These are phyloP conservation scores for Elysia chlorotica DNA, from an alignment of 1,140 invertebrate species.

Conservation along the genomic window DNA sequence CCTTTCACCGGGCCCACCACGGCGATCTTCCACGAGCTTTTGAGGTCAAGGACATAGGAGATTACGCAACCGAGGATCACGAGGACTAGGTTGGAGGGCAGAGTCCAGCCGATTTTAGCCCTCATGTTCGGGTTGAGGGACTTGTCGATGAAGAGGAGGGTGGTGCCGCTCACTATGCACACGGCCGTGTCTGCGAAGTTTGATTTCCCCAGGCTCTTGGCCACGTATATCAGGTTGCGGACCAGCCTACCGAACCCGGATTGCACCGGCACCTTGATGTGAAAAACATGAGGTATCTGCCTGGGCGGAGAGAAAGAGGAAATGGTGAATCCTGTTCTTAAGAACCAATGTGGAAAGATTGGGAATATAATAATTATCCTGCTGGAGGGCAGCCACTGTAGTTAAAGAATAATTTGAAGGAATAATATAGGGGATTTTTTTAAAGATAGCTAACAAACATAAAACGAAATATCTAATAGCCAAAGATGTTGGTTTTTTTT, in stretches of 20 bases:
- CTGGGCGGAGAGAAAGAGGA: not conserved
- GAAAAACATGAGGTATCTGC: conserved; percentile 72
- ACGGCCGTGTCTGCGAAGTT: conserved; percentile 66
- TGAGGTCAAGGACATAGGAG: conserved; percentile 14
- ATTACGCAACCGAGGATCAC: conserved; percentile 23
- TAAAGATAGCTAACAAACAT: not conserved
- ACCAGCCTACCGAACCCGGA: conserved; percentile 41
- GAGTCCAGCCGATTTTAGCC: conserved; percentile 73
- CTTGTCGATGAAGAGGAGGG: conserved; percentile 79
- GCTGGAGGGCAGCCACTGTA: no score
- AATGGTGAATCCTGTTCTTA: not conserved
- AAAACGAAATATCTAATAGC: not conserved
- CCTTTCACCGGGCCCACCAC: conserved; percentile 57
- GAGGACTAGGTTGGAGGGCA: conserved; percentile 76
- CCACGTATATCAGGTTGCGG: conserved; percentile 46
- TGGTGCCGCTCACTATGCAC: conserved; percentile 71
- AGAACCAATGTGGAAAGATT: no score
- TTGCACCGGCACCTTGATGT: conserved; percentile 63
- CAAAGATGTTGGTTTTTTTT: no score
- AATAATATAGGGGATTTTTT: not conserved
- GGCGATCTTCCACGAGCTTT: conserved; percentile 49
- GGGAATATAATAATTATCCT: not conserved
- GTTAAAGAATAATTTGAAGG: not conserved
- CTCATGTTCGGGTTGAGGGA: conserved; percentile 75
- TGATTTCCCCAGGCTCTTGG: conserved; percentile 32